These are phyloP conservation scores for Hyles lineata DNA, from an alignment of 2,888 invertebrate species.

Conservation along the genomic window DNA sequence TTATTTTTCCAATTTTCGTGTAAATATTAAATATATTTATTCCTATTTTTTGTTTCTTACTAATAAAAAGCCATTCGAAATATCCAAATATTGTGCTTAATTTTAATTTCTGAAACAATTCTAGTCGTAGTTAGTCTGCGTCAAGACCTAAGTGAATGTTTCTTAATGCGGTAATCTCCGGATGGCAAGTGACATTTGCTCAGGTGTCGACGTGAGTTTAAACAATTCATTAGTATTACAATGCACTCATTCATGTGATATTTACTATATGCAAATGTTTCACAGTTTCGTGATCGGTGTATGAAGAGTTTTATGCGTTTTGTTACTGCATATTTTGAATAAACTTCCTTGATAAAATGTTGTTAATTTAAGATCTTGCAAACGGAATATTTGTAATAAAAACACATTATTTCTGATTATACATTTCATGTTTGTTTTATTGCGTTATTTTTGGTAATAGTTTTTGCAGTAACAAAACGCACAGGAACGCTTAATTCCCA, in stretches of 20 bases:
- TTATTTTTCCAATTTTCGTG: too few species aligned
- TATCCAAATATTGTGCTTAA: not conserved
- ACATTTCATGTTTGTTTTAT: not conserved
- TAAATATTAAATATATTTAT: too few species aligned
- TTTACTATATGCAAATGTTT: constrained; percentile 62
- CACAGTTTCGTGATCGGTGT: constrained; percentile 51
- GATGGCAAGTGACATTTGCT: constrained; percentile 33
- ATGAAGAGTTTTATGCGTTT: constrained; percentile 7
- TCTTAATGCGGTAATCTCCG: not conserved
- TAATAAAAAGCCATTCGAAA: too few species aligned
- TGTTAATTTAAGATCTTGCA: too few species aligned
- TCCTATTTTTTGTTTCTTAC: too few species aligned
- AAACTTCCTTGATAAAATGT: not conserved
- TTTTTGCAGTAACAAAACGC: constrained; percentile 22
- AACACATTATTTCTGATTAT: not conserved
- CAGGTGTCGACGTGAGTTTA: constrained; percentile 38
- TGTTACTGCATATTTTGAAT: not conserved
- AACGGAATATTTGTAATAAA: too few species aligned
- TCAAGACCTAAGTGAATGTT: constrained; percentile 38
- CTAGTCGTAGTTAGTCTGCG: constrained; percentile 46
- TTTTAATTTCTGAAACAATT: constrained; percentile 32
- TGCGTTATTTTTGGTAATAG: not conserved
- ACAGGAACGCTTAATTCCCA: constrained; percentile 35
- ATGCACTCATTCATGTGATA: constrained; percentile 81
- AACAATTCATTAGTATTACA: constrained; percentile 39